Base-by-base conservation (phyloP, 2,797 vertebrate species). In the Sus cebifrons region DNA sequence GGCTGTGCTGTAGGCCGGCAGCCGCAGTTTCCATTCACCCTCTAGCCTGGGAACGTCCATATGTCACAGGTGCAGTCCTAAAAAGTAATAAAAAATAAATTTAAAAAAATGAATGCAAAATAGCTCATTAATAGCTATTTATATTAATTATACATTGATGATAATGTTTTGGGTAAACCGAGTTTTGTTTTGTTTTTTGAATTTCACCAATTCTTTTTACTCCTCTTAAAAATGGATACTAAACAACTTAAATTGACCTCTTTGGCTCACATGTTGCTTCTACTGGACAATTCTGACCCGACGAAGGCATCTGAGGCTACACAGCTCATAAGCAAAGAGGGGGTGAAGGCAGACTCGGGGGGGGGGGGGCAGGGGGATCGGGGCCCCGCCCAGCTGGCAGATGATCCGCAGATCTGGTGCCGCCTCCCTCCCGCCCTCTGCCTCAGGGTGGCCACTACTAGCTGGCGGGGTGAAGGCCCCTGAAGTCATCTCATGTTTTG, bases 361-460 rank as follows among this genome's bases (percentile, higher is more conserved):
- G 36, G 36, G 36, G 36, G 36, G 36, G n/a, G n/a, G n/a, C 36
- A 36, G 36, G 36, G 36, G 36, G 36, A 36, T 36, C 2, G 36
- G 36, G 36, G 36, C 36, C 36, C 36, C 36, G 36, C 36, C 36
- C 36, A 36, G 36, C 52, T 9, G 52, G 52, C 52, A 52, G 52
- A 52, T 1, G 17, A 7, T n/a, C 74, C 13, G 0, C 21, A n/a
- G 71, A 36, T 4, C 10, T 1, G 6, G 21, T 1, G 6, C 6
- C 40, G 20, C 7, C 2, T 15, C 7, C 1, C 36, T 36, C 20
- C 12, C 5, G 1, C 0, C 27, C 4, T 2, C 21, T 25, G 54
- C 40, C 32, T 14, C 1, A 12, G 13, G 16, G 2, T 0, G 6
- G 12, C 20, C 56, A 9, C 0, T 14, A 2, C 0, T 14, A 78